Evolutionary conservation across 2,888 invertebrate genomes (phyloP).

Genomic region (Ceramica pisi): DNA sequence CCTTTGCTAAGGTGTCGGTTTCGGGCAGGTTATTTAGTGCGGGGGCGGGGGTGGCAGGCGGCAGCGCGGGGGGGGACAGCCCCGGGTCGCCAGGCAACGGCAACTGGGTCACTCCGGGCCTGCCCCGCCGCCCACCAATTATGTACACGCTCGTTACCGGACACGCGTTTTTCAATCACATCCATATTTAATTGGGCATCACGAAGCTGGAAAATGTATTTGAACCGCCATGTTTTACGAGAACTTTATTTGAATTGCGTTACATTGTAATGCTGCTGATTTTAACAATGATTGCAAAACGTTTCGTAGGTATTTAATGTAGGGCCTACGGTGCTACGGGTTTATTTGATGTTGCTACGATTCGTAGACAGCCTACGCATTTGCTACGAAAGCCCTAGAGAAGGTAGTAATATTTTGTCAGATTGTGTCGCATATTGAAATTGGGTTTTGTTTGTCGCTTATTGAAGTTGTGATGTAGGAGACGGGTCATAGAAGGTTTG

Average conservation of each 20-base stretch:
- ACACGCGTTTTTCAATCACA: conserved; percentile 91
- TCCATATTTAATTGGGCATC: conserved; percentile 91
- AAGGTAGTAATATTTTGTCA: neutral
- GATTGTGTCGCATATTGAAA: neutral
- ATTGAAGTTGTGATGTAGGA: neutral
- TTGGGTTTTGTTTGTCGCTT: conserved; percentile 4
- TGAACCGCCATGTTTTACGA: conserved; percentile 86
- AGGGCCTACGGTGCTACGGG: conserved; percentile 49
- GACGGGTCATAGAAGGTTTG: conserved; percentile 2
- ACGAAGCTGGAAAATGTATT: conserved; percentile 89
- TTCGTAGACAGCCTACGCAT: conserved; percentile 47
- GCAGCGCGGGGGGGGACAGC: conserved; percentile 72
- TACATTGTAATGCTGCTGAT: conserved; percentile 64
- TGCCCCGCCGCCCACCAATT: conserved; percentile 88
- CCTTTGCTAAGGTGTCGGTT: conserved; percentile 90
- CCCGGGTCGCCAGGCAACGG: conserved; percentile 89
- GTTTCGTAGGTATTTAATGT: conserved; percentile 37
- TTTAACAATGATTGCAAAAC: conserved; percentile 53
- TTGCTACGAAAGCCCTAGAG: conserved; percentile 45
- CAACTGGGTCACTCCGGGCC: conserved; percentile 90
- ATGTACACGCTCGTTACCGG: conserved; percentile 91
- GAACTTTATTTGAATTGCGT: conserved; percentile 80
- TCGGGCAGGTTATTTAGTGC: conserved; percentile 90
- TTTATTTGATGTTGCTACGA: conserved; percentile 41
- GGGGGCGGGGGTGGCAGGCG: conserved; percentile 71